These are phyloP conservation scores for Danio choprae DNA, from an alignment of 2,797 vertebrate genomes.

Conservation along the genomic window DNA sequence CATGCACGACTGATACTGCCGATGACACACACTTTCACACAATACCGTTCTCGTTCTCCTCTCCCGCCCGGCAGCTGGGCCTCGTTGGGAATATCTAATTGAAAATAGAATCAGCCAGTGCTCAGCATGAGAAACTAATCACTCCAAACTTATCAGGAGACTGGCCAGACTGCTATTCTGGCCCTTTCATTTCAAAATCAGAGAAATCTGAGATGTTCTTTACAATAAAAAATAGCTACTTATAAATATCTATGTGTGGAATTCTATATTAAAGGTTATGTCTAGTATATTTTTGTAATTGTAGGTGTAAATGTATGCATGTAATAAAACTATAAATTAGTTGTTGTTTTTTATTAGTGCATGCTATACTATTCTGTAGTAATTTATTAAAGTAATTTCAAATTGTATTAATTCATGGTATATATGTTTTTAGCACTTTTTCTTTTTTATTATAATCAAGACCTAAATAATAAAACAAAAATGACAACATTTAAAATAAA, in stretches of 20 bases:
- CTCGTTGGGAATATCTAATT: slow-evolving; percentile 47
- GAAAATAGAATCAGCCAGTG: slow-evolving; percentile 39
- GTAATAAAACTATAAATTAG: neutral
- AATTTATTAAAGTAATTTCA: too few species aligned
- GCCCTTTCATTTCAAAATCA: slow-evolving; percentile 28
- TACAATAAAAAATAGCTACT: neutral
- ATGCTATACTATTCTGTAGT: too few species aligned
- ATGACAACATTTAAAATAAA: neutral
- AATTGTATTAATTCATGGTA: too few species aligned
- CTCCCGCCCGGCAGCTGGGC: slow-evolving; percentile 49
- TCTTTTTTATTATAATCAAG: neutral
- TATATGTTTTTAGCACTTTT: too few species aligned
- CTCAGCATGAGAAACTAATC: slow-evolving; percentile 46
- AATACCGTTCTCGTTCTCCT: slow-evolving; percentile 28
- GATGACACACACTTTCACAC: slow-evolving; percentile 48
- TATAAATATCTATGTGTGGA: neutral
- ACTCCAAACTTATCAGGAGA: slow-evolving; percentile 36
- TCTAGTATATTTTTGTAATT: neutral
- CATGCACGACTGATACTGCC: slow-evolving; percentile 40
- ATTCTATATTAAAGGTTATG: slow-evolving; percentile 6
- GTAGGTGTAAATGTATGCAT: neutral
- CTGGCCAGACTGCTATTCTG: slow-evolving; percentile 23
- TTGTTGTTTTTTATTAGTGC: neutral
- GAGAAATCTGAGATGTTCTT: slow-evolving; percentile 20
- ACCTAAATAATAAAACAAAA: neutral